Conservation (phyloP, 2,888 invertebrate species). For the Calliopum simillimum region DNA sequence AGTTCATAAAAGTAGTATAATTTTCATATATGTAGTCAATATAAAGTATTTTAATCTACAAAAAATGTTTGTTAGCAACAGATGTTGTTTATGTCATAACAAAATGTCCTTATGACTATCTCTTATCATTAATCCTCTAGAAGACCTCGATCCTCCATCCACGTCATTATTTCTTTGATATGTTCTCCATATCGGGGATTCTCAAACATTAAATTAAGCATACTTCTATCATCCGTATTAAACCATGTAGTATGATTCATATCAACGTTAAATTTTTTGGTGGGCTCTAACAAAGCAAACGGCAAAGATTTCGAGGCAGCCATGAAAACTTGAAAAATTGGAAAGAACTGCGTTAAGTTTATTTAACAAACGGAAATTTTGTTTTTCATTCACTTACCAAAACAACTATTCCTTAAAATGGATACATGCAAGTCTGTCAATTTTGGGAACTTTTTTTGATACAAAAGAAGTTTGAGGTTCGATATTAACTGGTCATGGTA, state of each 20-base stretch:
- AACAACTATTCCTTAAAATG: conserved; percentile 52
- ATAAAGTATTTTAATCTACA: too few species aligned
- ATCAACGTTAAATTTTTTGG: conserved; percentile 43
- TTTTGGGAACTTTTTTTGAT: conserved; percentile 51
- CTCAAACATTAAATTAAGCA: conserved; percentile 48
- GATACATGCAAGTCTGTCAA: conserved; percentile 57
- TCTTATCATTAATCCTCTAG: conserved; percentile 39
- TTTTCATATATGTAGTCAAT: too few species aligned
- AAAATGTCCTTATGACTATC: not conserved
- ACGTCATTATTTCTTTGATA: conserved; percentile 54
- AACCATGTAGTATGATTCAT: conserved; percentile 44
- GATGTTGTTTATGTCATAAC: too few species aligned
- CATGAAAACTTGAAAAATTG: conserved; percentile 47
- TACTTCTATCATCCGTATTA: conserved; percentile 37
- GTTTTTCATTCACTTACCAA: conserved; percentile 53
- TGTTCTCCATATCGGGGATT: conserved; percentile 50
- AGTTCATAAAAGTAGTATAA: too few species aligned
- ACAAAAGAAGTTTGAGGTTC: conserved; percentile 51
- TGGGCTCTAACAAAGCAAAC: conserved; percentile 52
- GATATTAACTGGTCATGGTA: conserved; percentile 53
- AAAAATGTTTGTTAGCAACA: too few species aligned
- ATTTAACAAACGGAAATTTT: not conserved
- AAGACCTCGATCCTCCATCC: conserved; percentile 56
- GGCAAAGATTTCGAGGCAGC: conserved; percentile 49
- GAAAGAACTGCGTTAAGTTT: not conserved